Base-by-base conservation (phyloP, 1,140 invertebrate genomes). In the Brachionus asplanchnoidis region DNA sequence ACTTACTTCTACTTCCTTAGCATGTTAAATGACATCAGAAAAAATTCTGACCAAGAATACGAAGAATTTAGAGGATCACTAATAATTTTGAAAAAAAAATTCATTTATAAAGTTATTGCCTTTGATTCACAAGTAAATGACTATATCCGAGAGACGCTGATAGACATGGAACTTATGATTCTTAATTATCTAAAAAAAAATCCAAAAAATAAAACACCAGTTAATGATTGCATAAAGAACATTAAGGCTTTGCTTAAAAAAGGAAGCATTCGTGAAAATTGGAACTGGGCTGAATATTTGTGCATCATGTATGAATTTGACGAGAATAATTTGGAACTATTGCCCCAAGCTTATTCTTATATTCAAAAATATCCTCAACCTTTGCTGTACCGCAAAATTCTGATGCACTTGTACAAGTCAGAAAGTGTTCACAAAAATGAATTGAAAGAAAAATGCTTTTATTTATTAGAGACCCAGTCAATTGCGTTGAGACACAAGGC, bases 401-500 rank as follows among this genome's bases (percentile, higher is more conserved):
- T 60, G 20, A 82, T 82, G 79, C 36, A 68, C 14, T 42, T 82
- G 17, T 82, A 28, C 40, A 68, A 82, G 14, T 32, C 40, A 23
- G 53, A 82, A 60, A 65, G n/a, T 28, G 32, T 20, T 5, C 17
- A 42, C n/a, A 73, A 73, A 44, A 73, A 46, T 53, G 79, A 82
- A 17, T 65, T 82, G 53, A 82, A 82, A 65, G 36, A 65, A 82
- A 82, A 82, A 65, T 60, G 53, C 20, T 60, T 68, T 68, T 65
- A 42, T 65, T 14, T 82, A 68, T 56, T 82, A 14, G 79, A 82
- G 26, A 82, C 79, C 12, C 79, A 82, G 53, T 82, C 79, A 4
- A 82, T 82, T 44, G 53, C 79, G 5, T 14, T 82, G 11, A 82
- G 79, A 32, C 79, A 82, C 32, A 82, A 82, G 26, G 79, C 79